Base-by-base conservation (phyloP, 2,888 invertebrate genomes). In the Caenorhabditis plicata region DNA sequence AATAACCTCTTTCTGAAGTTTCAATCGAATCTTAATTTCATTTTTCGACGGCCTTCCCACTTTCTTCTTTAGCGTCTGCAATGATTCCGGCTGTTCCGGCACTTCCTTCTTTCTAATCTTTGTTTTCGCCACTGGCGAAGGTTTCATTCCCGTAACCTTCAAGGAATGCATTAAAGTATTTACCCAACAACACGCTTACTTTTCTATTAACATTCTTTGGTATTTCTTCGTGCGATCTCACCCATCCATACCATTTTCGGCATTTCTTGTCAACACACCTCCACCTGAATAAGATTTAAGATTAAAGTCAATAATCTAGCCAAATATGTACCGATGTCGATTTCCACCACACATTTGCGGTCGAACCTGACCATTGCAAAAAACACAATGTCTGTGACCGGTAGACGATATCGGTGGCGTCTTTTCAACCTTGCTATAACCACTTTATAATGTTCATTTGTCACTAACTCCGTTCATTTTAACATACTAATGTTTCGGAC, bases 221-320 rank as follows among this genome's bases (percentile, higher is more conserved):
- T 27, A 78, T 75, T 40, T 75, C 75, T 20, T 78, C 78, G 56
- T 70, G 65, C 23, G 73, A 65, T 29, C 68, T 65, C 26, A 77
- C 77, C 77, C 77, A 77, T 20, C 77, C 77, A 50, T 77, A 77
- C 78, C 78, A 78, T 47, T 78, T 78, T 3, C 78, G 66, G 35
- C 78, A 78, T 40, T 75, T 75, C 48, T 78, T 78, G 58, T 78
- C 78, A 19, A 78, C 78, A 47, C 78, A 78, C 23, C 78, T 63
- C 78, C 78, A 78, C 42, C 78, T 62, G 32, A 29, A 56, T 36
- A 4, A 36, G 7, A 27, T n/a, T 43, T n/a, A 17, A 19, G 11
- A 11, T 13, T 32, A 17, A 45, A 44, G 9, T 25, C 7, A 9
- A 9, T 27, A 13, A 27, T 7, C 7, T 27, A 27, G 8, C 29